These are phyloP conservation scores for Misgurnus mizolepis DNA, from an alignment of 2,113 vertebrate species.

Conservation along the genomic window DNA sequence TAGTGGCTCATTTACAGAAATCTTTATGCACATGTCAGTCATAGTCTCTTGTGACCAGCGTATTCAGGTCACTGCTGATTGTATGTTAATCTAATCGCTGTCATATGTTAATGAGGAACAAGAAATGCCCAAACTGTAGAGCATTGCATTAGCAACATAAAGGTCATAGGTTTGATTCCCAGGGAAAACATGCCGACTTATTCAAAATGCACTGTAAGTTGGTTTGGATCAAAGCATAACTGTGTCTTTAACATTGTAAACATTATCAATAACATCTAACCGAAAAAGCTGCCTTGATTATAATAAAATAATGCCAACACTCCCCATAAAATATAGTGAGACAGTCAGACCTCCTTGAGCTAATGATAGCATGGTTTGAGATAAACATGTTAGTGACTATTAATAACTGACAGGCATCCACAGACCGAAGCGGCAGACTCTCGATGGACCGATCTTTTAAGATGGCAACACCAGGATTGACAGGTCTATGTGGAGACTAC, in stretches of 20 bases:
- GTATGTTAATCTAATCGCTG: slow-evolving; percentile 11
- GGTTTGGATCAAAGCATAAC: no score
- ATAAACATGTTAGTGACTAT: slow-evolving; percentile 4
- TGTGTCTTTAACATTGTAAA: no score
- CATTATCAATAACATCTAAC: no score
- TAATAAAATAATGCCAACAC: background rate
- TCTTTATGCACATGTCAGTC: background rate
- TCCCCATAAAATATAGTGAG: background rate
- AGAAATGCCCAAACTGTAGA: background rate
- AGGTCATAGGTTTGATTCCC: no score
- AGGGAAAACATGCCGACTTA: no score
- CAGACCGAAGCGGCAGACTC: background rate
- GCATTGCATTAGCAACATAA: no score
- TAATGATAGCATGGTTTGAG: background rate
- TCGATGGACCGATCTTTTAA: background rate
- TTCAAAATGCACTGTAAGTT: no score
- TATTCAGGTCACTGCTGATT: background rate
- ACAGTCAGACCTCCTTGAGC: background rate
- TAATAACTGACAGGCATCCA: background rate
- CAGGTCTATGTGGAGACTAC: background rate
- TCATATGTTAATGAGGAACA: background rate
- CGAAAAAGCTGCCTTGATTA: no score
- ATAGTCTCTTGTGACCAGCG: background rate
- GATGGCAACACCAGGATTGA: background rate
- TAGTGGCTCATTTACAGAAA: background rate